Evolutionary conservation across 2,888 invertebrate genomes (phyloP), one percentile per base, ranked within the genome.

Genomic region (Noctua fimbriata): DNA sequence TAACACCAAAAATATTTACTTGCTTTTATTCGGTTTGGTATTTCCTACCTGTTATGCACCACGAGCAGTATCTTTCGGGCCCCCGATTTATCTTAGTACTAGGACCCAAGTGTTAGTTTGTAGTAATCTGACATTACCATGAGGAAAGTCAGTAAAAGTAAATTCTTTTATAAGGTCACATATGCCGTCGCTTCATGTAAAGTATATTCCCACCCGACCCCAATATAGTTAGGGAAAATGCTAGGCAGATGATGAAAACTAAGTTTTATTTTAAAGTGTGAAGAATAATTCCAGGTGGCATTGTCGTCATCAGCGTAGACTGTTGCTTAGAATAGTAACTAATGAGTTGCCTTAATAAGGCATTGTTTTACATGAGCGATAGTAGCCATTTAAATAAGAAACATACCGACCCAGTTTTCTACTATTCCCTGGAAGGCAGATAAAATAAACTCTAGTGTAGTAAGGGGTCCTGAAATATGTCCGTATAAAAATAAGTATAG

Each of bases 371-470:
- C 60, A 73, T 63, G 4, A 72, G 60, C 36, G 47, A 47, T 66
- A 73, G 36, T 32, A 41, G 52, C 1, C 24, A 74, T 84, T 69
- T 41, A 71, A 81, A 32, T 77, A 75, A 65, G 49, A 10, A 73
- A 52, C 28, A 67, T 47, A 41, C 3, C 9, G 47, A 74, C 76
- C 73, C 9, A 47, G 36, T 69, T 81, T 60, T 74, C 65, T 41
- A 69, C 63, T 21, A 73, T 60, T 24, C 24, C 5, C 12, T 18
- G 67, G 44, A 67, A 44, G n/a, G n/a, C 67, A 16, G 41, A n/a
- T n/a, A 44, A 21, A 63, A 18, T 32, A 9, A 18, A 63, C 5
- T 1, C 32, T n/a, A 5, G n/a, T n/a, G 14, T n/a, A n/a, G 14
- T 58, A n/a, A 4, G 3, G n/a, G 5, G n/a, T 6, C 5, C 14